Conservation (phyloP, 2,888 invertebrate species). For the Microplitis manilae region DNA sequence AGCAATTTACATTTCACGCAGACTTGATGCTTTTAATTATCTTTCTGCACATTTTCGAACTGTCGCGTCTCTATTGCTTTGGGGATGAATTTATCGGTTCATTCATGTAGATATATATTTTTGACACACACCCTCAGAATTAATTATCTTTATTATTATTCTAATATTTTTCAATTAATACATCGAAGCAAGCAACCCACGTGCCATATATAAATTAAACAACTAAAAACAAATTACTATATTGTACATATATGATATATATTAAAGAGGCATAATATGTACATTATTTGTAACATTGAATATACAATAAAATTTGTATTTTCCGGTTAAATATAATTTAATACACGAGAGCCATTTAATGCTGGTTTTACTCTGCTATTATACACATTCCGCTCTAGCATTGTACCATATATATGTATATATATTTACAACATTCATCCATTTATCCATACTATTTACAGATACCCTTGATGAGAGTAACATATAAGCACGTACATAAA, state of each 20-base stretch:
- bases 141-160: constrained; percentile 14
- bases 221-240: not conserved
- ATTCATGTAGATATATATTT: not conserved
- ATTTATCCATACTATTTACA: constrained; percentile 24
- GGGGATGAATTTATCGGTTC: not conserved
- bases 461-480: not conserved
- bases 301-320: not conserved
- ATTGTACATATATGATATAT: not conserved
- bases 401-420: not conserved
- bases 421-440: not conserved
- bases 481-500: constrained; percentile 4
- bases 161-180: not conserved
- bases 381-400: not conserved
- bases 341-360: not conserved
- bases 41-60: not conserved
- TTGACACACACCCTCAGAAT: not conserved
- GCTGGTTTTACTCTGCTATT: not conserved
- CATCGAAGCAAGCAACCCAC: not conserved
- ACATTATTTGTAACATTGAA: not conserved
- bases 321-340: not conserved
- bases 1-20: not conserved
- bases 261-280: not conserved
- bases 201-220: not conserved
- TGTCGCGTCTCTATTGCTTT: not conserved
- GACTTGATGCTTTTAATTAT: not conserved